phyloP scores from a whole-genome alignment of 2,888 invertebrate genomes.

The Eurytoma californica region DNA sequence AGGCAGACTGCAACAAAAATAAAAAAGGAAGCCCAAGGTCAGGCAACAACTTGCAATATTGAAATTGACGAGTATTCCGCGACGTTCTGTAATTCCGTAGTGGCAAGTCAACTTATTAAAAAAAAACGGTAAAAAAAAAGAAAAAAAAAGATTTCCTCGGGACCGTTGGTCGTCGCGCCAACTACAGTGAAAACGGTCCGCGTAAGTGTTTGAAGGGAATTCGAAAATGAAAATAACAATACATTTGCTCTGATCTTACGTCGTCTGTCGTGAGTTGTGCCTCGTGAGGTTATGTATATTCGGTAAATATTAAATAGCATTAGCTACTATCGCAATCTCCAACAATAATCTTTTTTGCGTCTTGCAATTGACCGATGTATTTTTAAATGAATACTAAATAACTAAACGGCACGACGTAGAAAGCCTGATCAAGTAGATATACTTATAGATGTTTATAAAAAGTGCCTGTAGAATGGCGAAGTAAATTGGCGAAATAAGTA shows the following conservation, averaged over 20 bases:
- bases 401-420: conserved; percentile 40
- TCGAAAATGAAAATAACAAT: too few relatives aligned
- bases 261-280: neutral
- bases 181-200: neutral
- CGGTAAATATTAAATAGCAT: neutral
- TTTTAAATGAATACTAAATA: conserved; percentile 46
- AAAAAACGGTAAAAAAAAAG: too few relatives aligned
- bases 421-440: neutral
- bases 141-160: too few relatives aligned
- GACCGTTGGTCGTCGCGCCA: too few relatives aligned
- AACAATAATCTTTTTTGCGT: neutral
- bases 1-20: conserved; percentile 48
- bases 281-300: neutral
- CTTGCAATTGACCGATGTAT: conserved; percentile 21
- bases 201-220: too few relatives aligned
- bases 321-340: neutral
- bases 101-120: neutral
- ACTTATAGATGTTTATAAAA: conserved; percentile 52
- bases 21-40: conserved; percentile 50
- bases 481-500: too few relatives aligned
- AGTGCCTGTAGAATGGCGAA: conserved; percentile 54
- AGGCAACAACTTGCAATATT: conserved; percentile 52
- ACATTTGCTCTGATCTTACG: too few relatives aligned
- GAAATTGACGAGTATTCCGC: conserved; percentile 9
- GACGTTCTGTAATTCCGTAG: conserved; percentile 44